phyloP scores from a whole-genome alignment of 2,888 invertebrate species.

The Drosophila hamatofila region DNA sequence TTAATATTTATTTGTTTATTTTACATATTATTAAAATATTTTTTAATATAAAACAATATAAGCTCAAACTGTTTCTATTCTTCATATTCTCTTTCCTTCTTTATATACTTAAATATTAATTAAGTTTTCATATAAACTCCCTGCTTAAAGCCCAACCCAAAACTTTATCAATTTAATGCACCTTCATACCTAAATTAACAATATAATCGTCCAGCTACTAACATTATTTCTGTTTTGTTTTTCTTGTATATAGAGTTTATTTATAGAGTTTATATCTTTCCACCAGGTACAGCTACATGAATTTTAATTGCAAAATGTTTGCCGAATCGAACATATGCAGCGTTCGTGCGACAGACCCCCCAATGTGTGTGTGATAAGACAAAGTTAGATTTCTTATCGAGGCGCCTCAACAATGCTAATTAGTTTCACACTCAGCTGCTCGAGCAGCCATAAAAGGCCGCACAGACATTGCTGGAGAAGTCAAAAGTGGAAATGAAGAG shows the following conservation, averaged over 20 bases:
- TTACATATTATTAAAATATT: too few relatives aligned
- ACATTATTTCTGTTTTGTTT: background rate
- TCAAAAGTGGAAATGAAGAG: constrained; percentile 46
- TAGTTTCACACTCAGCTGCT: constrained; percentile 16
- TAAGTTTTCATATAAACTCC: background rate
- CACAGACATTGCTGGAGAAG: background rate
- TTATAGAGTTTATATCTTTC: constrained; percentile 25
- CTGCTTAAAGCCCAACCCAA: background rate
- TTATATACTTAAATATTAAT: background rate
- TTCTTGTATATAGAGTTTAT: constrained; percentile 15
- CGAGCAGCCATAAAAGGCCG: constrained; percentile 49
- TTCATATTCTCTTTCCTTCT: background rate
- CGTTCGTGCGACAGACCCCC: background rate
- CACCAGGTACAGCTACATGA: constrained; percentile 13
- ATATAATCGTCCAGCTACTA: background rate
- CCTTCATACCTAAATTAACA: background rate
- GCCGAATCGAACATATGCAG: constrained; percentile 5
- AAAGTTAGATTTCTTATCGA: constrained; percentile 45
- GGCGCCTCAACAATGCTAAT: constrained; percentile 51
- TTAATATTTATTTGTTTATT: too few relatives aligned
- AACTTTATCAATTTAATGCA: background rate
- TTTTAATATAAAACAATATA: too few relatives aligned
- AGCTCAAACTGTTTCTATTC: background rate
- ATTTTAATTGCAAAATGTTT: constrained; percentile 42
- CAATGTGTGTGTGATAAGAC: background rate